Base-by-base conservation (phyloP, 2,888 invertebrate species). In the Conus canariensis region DNA sequence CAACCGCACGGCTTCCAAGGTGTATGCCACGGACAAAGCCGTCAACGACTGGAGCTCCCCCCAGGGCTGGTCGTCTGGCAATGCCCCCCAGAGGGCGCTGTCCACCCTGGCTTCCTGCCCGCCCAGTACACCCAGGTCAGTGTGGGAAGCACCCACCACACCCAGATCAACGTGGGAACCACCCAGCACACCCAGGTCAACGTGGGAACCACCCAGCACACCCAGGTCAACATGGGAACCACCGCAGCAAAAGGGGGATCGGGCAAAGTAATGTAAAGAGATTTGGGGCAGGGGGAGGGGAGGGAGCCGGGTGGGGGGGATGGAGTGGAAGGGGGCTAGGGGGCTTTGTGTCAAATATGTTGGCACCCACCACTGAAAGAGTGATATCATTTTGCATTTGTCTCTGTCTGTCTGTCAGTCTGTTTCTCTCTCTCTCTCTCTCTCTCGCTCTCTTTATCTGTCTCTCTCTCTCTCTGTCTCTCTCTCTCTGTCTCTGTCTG, bases 1-100 rank as follows among this genome's bases (percentile, higher is more conserved):
- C 97, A 99, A 99, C 97, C 98, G 98, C 94, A 99, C 99, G 0
- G 98, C 99, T 16, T 98, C 98, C 12, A 98, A 98, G 96, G 98
- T 98, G 96, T 99, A 99, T 97, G 95, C 94, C 14, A 91, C 98
- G 0, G 97, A 98, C 4, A 97, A 98, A 30, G 98, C 98, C 90
- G 98, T 98, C 0, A 98, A 98, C 25, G 99, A 99, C 96, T 99
- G 99, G 99, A 96, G 96, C 87, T 96, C 95, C 22, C 94, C 94
- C 16, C 92, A 87, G 56, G 92, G 90, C 56, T 88, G 87, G 25
- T 60, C 89, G 3, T 56, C 70, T 45, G 80, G 90, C 88, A 64
- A 86, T 16, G 87, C 80, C 9, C 87, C 90, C 14, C 89, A 90
- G n/a, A 77, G 92, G 16, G 88, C 89, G 12, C 67, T 86, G 70